Conservation (phyloP, 2,888 invertebrate species). For the Diarsia mendica region DNA sequence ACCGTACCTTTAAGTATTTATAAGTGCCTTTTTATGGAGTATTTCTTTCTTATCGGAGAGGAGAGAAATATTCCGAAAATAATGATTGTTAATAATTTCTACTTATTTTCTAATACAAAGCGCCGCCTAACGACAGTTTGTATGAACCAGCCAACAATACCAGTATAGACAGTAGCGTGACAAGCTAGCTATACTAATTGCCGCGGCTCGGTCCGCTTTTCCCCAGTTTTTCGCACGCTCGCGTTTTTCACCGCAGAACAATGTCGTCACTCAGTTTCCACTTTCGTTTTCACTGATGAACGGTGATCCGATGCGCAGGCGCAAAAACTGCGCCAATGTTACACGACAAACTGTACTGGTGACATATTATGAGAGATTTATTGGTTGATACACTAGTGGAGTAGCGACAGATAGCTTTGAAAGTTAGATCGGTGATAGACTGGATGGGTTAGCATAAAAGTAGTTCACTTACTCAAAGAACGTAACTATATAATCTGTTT, state of each 20-base stretch:
- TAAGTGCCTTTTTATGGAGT: neutral
- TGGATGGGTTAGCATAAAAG: neutral
- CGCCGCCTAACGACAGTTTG: neutral
- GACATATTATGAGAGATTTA: slow-evolving; percentile 50
- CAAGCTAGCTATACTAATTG: slow-evolving; percentile 52
- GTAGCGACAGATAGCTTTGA: neutral
- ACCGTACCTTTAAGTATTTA: neutral
- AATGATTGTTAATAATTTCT: neutral
- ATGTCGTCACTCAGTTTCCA: slow-evolving; percentile 88
- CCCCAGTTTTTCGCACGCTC: slow-evolving; percentile 76
- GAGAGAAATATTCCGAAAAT: neutral
- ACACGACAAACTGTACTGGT: slow-evolving; percentile 62
- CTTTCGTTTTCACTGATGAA: slow-evolving; percentile 87
- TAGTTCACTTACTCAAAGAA: neutral
- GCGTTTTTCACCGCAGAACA: slow-evolving; percentile 83
- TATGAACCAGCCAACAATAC: neutral
- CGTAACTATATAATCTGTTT: neutral
- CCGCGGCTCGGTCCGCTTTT: slow-evolving; percentile 66
- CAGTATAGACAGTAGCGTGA: slow-evolving; percentile 52
- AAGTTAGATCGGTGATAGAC: neutral
- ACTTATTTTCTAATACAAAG: too few species aligned
- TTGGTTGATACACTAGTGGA: slow-evolving; percentile 1
- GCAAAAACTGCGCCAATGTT: slow-evolving; percentile 75
- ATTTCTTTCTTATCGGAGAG: neutral
- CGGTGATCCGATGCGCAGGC: slow-evolving; percentile 72